Evolutionary conservation across 2,888 invertebrate species (phyloP).

Genomic region (Penaeus monodon): DNA sequence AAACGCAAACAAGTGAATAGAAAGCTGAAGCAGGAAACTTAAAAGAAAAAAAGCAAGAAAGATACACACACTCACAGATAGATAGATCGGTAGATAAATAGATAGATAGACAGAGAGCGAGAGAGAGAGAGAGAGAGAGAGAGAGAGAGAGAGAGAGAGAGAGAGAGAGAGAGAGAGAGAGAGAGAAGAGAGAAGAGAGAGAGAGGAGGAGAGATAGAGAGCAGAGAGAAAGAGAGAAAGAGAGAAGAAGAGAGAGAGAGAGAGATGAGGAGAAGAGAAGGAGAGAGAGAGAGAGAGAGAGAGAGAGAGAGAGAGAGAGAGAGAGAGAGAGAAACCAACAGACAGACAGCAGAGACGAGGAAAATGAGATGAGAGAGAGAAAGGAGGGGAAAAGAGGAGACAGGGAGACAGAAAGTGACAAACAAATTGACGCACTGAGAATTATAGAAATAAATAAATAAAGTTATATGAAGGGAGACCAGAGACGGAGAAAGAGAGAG

Average conservation of each 20-base stretch:
- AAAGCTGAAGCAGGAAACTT: too few relatives aligned
- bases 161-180: background rate
- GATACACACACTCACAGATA: too few relatives aligned
- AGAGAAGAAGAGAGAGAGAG: background rate
- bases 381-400: background rate
- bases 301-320: background rate
- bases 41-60: too few relatives aligned
- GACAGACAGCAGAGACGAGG: background rate
- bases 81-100: too few relatives aligned
- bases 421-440: background rate
- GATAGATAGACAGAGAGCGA: too few relatives aligned
- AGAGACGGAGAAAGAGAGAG: background rate
- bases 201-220: too few relatives aligned
- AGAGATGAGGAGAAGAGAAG: background rate
- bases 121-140: too few relatives aligned
- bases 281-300: background rate
- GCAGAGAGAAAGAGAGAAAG: background rate
- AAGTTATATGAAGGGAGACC: background rate
- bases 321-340: background rate
- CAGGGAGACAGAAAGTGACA: constrained; percentile 7
- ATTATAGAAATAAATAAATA: background rate
- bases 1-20: too few relatives aligned
- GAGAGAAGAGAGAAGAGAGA: background rate
- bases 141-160: too few relatives aligned
- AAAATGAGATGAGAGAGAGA: background rate